These are phyloP conservation scores for Hirudinaria manillensis DNA, from an alignment of 2,888 invertebrate genomes.

Conservation along the genomic window DNA sequence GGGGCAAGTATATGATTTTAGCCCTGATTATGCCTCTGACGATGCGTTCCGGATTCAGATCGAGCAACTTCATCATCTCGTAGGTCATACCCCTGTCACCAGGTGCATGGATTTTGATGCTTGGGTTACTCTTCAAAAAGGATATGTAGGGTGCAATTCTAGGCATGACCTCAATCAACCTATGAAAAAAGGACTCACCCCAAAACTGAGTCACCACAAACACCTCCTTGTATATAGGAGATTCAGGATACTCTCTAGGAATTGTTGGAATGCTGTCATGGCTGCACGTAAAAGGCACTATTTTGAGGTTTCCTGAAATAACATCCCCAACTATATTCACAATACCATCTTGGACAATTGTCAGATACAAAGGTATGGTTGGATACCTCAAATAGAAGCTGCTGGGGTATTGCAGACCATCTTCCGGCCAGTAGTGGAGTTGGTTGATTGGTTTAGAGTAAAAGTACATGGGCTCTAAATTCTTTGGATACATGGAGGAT, in stretches of 20 bases:
- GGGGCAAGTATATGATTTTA: conserved; percentile 38
- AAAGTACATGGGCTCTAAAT: conserved; percentile 38
- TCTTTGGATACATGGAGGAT: neutral
- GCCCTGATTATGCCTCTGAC: conserved; percentile 37
- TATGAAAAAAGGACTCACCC: conserved; percentile 39
- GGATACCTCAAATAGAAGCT: conserved; percentile 36
- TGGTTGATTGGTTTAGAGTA: conserved; percentile 39
- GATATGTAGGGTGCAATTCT: conserved; percentile 38
- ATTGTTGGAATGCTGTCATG: conserved; percentile 35
- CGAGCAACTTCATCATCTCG: conserved; percentile 33
- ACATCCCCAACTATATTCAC: conserved; percentile 38
- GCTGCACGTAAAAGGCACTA: conserved; percentile 39
- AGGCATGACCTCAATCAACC: conserved; percentile 38
- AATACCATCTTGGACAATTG: conserved; percentile 37
- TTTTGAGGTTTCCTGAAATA: conserved; percentile 36
- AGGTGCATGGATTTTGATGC: conserved; percentile 37
- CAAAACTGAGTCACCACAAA: conserved; percentile 40
- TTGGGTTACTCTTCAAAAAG: conserved; percentile 35
- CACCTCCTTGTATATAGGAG: conserved; percentile 38
- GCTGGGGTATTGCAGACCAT: conserved; percentile 37
- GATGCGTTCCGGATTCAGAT: conserved; percentile 34
- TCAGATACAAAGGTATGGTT: conserved; percentile 36
- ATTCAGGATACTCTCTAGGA: conserved; percentile 31
- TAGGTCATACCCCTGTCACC: conserved; percentile 34
- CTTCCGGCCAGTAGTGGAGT: conserved; percentile 39